Evolutionary conservation across 2,888 invertebrate species (phyloP), one percentile per base, ranked within the genome.

Genomic region (Trichacis sp.): DNA sequence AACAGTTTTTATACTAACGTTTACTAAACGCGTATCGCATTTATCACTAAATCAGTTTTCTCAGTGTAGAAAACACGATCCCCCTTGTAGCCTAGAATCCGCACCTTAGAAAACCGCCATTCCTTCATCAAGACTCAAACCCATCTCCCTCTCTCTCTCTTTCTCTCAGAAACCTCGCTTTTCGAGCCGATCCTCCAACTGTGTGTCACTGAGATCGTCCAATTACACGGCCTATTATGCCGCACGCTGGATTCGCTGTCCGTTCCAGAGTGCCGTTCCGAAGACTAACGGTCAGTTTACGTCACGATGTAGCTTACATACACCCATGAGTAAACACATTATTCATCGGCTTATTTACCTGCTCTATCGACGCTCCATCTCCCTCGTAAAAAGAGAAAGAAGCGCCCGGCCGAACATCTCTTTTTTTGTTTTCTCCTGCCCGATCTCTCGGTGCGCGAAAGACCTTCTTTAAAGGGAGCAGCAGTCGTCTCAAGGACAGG

Each of bases 241-340:
- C 57, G 70, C 70, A 68, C 63, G 71, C 68, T 69, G 73, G 77
- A 74, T 77, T 79, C 78, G 78, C 76, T 75, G 78, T 78, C 73
- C 73, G 77, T 76, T 73, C 70, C 69, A 68, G 70, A 72, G 73
- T 68, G 72, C 73, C 69, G 69, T 61, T 65, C 64, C 66, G 69
- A 66, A 72, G 73, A 71, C 69, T 76, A 76, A 77, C 76, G 77
- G 76, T 72, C 70, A 67, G 61, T 66, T 68, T 69, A 64, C 40
- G 40, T 52, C 69, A 67, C 65, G 68, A 67, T 67, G 71, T 65
- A 74, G 74, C 5, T 77, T 80, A 76, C 71, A 40, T 15, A 56
- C 43, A 46, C n/a, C 24, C 19, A 49, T 38, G 14, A 30, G 50
- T 52, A 38, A 40, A 59, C 45, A 54, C 49, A 49, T 47, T 33